Base-by-base conservation (phyloP, 2,888 invertebrate genomes). In the Cordilura impudica region DNA sequence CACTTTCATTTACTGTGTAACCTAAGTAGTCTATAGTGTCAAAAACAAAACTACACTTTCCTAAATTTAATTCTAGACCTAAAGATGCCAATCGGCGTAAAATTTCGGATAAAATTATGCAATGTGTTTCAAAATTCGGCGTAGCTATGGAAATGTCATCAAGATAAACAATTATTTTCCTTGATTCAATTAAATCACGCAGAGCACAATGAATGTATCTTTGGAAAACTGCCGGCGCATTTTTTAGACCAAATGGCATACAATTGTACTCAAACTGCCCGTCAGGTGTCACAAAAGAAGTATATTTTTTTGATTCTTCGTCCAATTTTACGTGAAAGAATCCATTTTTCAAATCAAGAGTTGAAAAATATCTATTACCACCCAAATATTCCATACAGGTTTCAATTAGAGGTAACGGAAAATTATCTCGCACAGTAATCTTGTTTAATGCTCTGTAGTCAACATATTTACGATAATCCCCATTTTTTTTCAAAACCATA, bases 31-130 rank as follows among this genome's bases (percentile, higher is more conserved):
- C 35, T 10, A 65, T 56, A 51, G 14, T 29, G 2, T 29, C 5
- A 47, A 65, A 53, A 51, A 31, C 49, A 23, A 84, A 83, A n/a
- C n/a, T n/a, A n/a, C n/a, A n/a, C n/a, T 85, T 85, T 12, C 77
- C 47, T 29, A 73, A 16, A 29, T 53, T 66, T 4, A 83, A 49
- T 19, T 19, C 21, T 5, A 49, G 21, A 3, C 53, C 53, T 21
- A 49, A 49, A 21, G 26, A 5, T 7, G 23, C 53, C n/a, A 53
- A n/a, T 26, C 26, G 26, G 5, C n/a, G 53, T 26, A 21, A 49
- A 49, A 49, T 21, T 16, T 49, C 23, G 16, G 49, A 49, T 49
- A 49, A 49, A n/a, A 49, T 16, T n/a, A n/a, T n/a, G n/a, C n/a
- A n/a, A n/a, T n/a, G n/a, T n/a, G n/a, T n/a, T n/a, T n/a, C n/a